phyloP scores from a whole-genome alignment of 92 coral and sea anemone species.

The Pocillopora grandis region DNA sequence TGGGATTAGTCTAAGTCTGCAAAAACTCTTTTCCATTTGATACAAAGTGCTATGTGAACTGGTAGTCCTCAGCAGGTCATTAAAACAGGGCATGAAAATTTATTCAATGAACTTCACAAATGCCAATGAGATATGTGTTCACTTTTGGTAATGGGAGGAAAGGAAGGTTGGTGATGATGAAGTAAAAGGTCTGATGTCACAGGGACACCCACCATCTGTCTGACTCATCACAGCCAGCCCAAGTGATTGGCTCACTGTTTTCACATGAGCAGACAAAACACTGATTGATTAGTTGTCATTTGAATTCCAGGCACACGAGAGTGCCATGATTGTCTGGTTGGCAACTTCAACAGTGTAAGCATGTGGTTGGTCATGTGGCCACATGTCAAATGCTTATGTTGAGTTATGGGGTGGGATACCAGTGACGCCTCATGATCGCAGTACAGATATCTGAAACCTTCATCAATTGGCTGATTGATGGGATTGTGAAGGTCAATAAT shows the following conservation, averaged over 20 bases:
- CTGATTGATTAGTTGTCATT: constrained; percentile 10
- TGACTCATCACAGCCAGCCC: constrained; percentile 23
- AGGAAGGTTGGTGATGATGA: constrained; percentile 35
- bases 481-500: neutral
- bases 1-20: no score
- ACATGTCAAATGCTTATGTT: constrained; percentile 30
- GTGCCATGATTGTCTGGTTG: constrained; percentile 21
- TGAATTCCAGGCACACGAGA: constrained; percentile 24
- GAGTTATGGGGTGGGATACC: constrained; percentile 25
- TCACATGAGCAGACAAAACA: constrained; percentile 27
- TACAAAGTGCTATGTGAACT: no score
- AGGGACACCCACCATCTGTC: constrained; percentile 18
- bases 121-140: no score
- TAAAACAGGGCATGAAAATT: no score
- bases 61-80: no score
- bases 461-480: neutral
- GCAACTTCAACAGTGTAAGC: constrained; percentile 14
- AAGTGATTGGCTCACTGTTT: constrained; percentile 32
- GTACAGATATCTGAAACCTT: constrained; percentile 52
- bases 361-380: constrained; percentile 15
- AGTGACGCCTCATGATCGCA: constrained; percentile 33
- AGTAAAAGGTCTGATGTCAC: constrained; percentile 48
- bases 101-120: no score
- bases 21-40: no score
- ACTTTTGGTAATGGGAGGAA: neutral